Base-by-base conservation (phyloP, 2,888 invertebrate species). In the Eudemis profundana region DNA sequence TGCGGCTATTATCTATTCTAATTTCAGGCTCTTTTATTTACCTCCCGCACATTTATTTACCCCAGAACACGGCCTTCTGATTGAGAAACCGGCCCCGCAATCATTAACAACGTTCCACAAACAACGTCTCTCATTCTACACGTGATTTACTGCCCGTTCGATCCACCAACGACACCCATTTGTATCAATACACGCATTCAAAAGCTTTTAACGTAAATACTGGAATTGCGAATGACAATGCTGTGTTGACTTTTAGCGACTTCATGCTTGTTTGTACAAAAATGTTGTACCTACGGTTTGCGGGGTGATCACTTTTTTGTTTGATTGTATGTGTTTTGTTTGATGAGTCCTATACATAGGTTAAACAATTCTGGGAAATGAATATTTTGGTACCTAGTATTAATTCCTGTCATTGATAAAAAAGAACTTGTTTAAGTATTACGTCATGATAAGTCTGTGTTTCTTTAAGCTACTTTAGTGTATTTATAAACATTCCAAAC, bases 151-250 rank as follows among this genome's bases (percentile, higher is more conserved):
- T 74, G 74, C 66, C 69, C 75, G 83, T 82, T 85, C 86, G 79
- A 86, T 82, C 69, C 74, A 68, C 71, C 74, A 83, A 81, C 87
- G 74, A 75, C 72, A 74, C 75, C 82, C 88, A 86, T 91, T 90
- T 88, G 83, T 91, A 87, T 90, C 89, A 89, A 90, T 90, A 82
- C 77, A 78, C 74, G 74, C 60, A 67, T 74, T 74, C 74, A 89
- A 90, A 90, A 87, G 82, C 87, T 87, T 89, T 89, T 87, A 87
- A 79, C 82, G 80, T 69, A 78, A 71, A 72, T 70, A 72, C 69
- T 68, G 77, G 72, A 81, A 57, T 36, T 57, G 49, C 12, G 40
- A 49, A 49, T 29, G 62, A 56, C 61, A 59, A 47, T 49, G 23
- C 23, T 27, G 12, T 38, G 61, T 53, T 54, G 54, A 62, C 53